Evolutionary conservation across 2,113 vertebrate genomes (phyloP).

Genomic region (Channa argus): DNA sequence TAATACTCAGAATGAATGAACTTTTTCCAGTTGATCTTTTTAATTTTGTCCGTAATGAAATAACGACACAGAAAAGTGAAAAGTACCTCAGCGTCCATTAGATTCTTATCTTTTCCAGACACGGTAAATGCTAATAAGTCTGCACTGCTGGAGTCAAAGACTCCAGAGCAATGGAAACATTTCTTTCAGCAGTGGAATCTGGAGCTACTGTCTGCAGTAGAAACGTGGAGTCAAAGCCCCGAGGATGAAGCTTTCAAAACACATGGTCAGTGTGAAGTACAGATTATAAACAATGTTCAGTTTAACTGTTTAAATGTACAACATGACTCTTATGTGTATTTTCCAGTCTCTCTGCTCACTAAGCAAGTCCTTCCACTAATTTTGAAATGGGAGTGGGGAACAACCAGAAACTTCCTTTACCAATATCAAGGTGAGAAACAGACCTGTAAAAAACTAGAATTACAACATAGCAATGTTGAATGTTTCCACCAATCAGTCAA

Average conservation of each 20-base stretch:
- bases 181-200: conserved; percentile 20
- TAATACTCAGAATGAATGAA: too few species aligned
- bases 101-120: conserved; percentile 38
- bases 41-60: too few species aligned
- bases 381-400: conserved; percentile 73
- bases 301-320: not conserved
- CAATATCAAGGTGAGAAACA: conserved; percentile 58
- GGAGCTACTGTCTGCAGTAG: not conserved
- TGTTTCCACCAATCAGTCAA: too few species aligned
- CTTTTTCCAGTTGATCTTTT: too few species aligned
- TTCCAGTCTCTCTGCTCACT: conserved; percentile 47
- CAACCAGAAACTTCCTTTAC: conserved; percentile 67
- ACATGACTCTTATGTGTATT: not conserved
- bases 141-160: not conserved
- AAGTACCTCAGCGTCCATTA: not conserved
- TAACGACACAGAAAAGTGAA: too few species aligned
- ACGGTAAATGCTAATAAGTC: not conserved
- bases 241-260: conserved; percentile 50
- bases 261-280: conserved; percentile 12
- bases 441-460: too few species aligned
- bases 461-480: too few species aligned
- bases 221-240: conserved; percentile 49
- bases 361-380: conserved; percentile 50
- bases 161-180: conserved; percentile 19
- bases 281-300: not conserved